A percentile compares a stretch with the other conserved stretches of the same genome.
Evolutionary conservation across 2,113 vertebrate genomes (phyloP).

Genomic region (Orcinus orca): DNA sequence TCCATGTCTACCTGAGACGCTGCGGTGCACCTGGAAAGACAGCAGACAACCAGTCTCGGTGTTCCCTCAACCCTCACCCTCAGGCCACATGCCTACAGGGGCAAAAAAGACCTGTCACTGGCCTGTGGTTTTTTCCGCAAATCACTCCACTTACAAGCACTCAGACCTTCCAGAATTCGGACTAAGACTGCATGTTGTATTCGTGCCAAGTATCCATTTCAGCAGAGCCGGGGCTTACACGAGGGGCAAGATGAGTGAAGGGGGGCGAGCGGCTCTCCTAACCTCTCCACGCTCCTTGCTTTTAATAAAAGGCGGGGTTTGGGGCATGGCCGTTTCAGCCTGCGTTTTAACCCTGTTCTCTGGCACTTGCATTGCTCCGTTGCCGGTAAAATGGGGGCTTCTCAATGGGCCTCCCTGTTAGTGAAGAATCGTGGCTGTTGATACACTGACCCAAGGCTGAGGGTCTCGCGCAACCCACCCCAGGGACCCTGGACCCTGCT

Average conservation of each 20-base stretch:
- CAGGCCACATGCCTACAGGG: background rate
- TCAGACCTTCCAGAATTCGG: background rate
- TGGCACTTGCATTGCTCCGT: background rate
- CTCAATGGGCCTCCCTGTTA: background rate
- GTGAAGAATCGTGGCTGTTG: background rate
- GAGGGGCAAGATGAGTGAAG: background rate
- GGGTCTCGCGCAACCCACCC: background rate
- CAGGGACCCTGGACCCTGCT: background rate
- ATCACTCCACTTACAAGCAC: background rate
- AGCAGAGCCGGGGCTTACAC: background rate
- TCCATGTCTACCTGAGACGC: background rate
- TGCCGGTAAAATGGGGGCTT: background rate
- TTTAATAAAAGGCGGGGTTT: background rate
- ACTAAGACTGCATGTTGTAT: background rate
- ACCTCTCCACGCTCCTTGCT: background rate
- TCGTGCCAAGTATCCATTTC: background rate
- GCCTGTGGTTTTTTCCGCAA: background rate
- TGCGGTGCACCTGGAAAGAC: background rate
- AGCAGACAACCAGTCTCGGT: background rate
- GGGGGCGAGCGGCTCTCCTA: background rate
- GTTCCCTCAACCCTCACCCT: background rate
- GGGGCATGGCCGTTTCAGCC: fast-evolving
- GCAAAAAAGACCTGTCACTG: background rate
- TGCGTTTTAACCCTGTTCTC: background rate
- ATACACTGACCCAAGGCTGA: background rate